Evolutionary conservation across 2,888 invertebrate genomes (phyloP).

Genomic region (Apotomis turbidana): DNA sequence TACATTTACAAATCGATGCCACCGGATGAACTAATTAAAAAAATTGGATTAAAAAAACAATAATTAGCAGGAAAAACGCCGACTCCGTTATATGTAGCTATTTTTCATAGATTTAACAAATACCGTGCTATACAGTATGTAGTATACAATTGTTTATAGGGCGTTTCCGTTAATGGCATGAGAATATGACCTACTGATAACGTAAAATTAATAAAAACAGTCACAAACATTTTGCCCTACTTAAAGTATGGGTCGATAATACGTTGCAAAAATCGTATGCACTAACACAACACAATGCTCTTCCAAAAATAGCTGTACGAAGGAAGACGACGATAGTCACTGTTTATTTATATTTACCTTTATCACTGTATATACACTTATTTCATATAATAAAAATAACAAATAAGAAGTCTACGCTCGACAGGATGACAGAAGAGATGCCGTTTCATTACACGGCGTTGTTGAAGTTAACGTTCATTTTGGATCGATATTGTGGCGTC

Average conservation of each 20-base stretch:
- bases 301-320: neutral
- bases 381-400: conserved; percentile 31
- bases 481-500: conserved; percentile 23
- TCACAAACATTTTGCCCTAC: conserved; percentile 32
- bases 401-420: conserved; percentile 13
- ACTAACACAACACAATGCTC: neutral
- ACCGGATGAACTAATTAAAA: neutral
- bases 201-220: conserved; percentile 34
- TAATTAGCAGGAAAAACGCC: conserved; percentile 17
- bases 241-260: conserved; percentile 38
- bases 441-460: conserved; percentile 29
- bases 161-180: conserved; percentile 24
- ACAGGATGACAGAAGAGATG: conserved; percentile 31
- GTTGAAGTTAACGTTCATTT: conserved; percentile 12
- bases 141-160: conserved; percentile 9
- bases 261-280: conserved; percentile 33
- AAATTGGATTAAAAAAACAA: conserved; percentile 1
- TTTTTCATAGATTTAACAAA: neutral
- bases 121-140: neutral
- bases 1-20: neutral
- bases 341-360: conserved; percentile 35
- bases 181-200: conserved; percentile 26
- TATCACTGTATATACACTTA: conserved; percentile 30
- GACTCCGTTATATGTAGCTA: neutral
- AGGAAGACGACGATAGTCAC: neutral